Evolutionary conservation across 2,113 vertebrate genomes (phyloP).

Genomic region (Telmatochromis brichardi): DNA sequence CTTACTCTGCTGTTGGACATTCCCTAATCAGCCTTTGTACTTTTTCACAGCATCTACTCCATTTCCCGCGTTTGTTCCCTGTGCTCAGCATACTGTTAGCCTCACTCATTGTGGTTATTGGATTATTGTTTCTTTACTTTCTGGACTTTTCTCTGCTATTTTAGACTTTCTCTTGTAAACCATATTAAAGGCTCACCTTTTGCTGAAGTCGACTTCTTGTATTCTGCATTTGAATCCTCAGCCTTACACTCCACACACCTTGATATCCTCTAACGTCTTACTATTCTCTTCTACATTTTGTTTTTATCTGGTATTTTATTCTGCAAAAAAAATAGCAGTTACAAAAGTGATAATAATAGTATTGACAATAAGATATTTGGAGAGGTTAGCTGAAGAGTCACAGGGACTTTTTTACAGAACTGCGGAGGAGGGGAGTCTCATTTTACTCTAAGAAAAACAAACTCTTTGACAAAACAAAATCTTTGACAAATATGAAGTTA

Average conservation of each 20-base stretch:
- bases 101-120: not conserved
- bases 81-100: not conserved
- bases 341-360: not conserved
- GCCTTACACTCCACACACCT: not conserved
- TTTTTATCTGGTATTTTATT: not conserved
- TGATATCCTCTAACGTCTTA: rapidly evolving
- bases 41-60: not conserved
- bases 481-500: not conserved
- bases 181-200: not conserved
- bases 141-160: not conserved
- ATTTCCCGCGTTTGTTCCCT: rapidly evolving
- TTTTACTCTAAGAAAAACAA: not conserved
- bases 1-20: not conserved
- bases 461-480: not conserved
- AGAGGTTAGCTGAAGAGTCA: not conserved
- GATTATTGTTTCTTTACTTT: not conserved
- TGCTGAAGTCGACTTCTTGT: not conserved
- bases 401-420: not conserved
- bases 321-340: rapidly evolving
- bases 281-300: not conserved
- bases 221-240: not conserved
- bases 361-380: not conserved
- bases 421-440: rapidly evolving
- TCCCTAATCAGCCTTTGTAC: not conserved
- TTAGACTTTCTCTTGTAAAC: not conserved